Evolutionary conservation across 2,797 vertebrate genomes (phyloP).

Genomic region (Ceyx erithaca): DNA sequence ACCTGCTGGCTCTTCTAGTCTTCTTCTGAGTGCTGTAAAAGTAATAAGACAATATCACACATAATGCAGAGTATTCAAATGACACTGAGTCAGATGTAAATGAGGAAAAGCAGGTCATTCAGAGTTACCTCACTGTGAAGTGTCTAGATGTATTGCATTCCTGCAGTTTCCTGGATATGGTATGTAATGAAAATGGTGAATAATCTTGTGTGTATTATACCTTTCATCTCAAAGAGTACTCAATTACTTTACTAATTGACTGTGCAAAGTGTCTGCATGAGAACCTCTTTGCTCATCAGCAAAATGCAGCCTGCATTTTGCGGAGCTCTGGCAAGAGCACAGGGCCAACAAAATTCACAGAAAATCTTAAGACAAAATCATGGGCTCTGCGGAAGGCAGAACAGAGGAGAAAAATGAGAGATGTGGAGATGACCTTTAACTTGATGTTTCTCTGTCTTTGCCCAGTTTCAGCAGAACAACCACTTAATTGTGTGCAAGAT

Average conservation of each 20-base stretch:
- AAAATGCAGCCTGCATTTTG: neutral
- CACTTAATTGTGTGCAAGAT: neutral
- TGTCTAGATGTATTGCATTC: slow-evolving; percentile 52
- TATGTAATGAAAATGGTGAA: slow-evolving; percentile 65
- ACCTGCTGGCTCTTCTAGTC: slow-evolving; percentile 52
- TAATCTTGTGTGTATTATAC: slow-evolving; percentile 34
- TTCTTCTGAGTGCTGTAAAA: slow-evolving; percentile 53
- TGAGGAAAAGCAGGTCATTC: slow-evolving; percentile 69
- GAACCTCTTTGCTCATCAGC: slow-evolving; percentile 15
- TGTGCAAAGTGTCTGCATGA: slow-evolving; percentile 32
- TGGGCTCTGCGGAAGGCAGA: neutral
- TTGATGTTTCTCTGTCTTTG: neutral
- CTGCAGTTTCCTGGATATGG: slow-evolving; percentile 57
- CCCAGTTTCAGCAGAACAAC: neutral
- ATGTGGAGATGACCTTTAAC: slow-evolving; percentile 7
- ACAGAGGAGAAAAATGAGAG: neutral
- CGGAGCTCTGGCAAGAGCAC: neutral
- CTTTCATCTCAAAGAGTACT: slow-evolving; percentile 59
- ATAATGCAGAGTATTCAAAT: slow-evolving; percentile 47
- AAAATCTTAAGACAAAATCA: neutral
- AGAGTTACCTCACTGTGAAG: slow-evolving; percentile 57
- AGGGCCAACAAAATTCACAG: neutral
- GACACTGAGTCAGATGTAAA: slow-evolving; percentile 66
- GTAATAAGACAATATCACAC: slow-evolving; percentile 55
- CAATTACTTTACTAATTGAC: slow-evolving; percentile 70